Percentiles rank a stretch among this genome's conserved stretches.
Conservation (phyloP, 2,113 vertebrate genomes). For the Mastomys natalensis region DNA sequence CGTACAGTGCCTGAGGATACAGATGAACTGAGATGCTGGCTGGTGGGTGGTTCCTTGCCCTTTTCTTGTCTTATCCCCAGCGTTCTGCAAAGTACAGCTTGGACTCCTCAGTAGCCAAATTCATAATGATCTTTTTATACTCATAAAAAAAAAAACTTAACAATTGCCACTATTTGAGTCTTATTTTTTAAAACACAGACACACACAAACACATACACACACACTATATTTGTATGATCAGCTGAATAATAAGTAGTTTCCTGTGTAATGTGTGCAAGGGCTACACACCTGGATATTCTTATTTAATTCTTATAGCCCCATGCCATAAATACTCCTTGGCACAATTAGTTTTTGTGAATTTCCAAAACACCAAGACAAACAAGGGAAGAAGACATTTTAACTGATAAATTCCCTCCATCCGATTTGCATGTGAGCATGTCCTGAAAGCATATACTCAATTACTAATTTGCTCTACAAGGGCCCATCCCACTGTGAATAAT, state of each 20-base stretch:
- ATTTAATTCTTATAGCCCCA: background rate
- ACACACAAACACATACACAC: too few species aligned
- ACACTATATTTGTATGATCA: background rate
- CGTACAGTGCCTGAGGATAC: too few species aligned
- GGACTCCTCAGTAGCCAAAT: background rate
- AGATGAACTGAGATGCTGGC: background rate
- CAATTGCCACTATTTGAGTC: background rate
- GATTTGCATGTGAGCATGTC: background rate
- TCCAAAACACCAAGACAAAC: background rate
- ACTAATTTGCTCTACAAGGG: background rate
- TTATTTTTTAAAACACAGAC: background rate
- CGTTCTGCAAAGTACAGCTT: background rate
- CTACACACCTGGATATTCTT: background rate
- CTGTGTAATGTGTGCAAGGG: background rate
- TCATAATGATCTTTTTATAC: background rate
- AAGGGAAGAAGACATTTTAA: background rate
- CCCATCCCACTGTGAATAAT: background rate
- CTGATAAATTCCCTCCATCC: background rate
- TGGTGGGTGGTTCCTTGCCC: background rate
- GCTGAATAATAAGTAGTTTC: background rate
- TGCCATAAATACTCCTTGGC: background rate
- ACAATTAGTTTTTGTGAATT: background rate
- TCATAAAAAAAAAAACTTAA: background rate
- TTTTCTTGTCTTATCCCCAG: too few species aligned
- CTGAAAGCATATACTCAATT: background rate